phyloP scores from a whole-genome alignment of 1,140 invertebrate genomes.

The Paralvinella palmiformis region DNA sequence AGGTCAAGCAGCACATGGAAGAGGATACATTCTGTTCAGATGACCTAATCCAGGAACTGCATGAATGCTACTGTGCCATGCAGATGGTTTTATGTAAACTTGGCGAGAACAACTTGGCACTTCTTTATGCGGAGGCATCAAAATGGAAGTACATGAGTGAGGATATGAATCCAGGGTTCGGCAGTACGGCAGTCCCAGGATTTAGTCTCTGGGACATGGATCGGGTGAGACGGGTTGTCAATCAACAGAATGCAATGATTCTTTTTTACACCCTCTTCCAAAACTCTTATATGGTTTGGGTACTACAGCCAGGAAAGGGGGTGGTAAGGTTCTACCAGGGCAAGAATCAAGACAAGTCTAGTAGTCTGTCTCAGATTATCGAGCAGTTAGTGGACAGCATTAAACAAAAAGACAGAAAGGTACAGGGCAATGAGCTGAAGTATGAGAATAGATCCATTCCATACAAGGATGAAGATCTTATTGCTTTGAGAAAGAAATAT shows the following conservation, averaged over 20 bases:
- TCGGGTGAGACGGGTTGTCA: slow-evolving; percentile 31
- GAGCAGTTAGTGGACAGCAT: slow-evolving; percentile 18
- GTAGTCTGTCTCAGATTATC: no score
- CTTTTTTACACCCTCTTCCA: slow-evolving; percentile 39
- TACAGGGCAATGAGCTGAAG: no score
- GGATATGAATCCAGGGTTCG: not conserved
- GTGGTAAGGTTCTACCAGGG: slow-evolving; percentile 36
- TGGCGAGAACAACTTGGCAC: slow-evolving; percentile 36
- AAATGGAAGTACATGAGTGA: slow-evolving; percentile 23
- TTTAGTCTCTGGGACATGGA: slow-evolving; percentile 31
- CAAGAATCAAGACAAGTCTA: not conserved
- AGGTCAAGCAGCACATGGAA: slow-evolving; percentile 32
- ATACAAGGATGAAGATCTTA: slow-evolving; percentile 21
- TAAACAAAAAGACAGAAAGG: not conserved
- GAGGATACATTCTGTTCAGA: slow-evolving; percentile 36
- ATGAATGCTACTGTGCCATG: slow-evolving; percentile 40
- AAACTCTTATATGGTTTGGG: slow-evolving; percentile 35
- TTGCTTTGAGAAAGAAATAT: slow-evolving; percentile 24
- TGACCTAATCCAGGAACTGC: slow-evolving; percentile 34
- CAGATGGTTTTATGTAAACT: slow-evolving; percentile 35
- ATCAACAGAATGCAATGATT: slow-evolving; percentile 37
- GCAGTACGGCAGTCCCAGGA: not conserved
- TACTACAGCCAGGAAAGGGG: slow-evolving; percentile 35
- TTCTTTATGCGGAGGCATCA: slow-evolving; percentile 40
- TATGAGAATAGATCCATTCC: slow-evolving; percentile 39